Base-by-base conservation (phyloP, 2,797 vertebrate species). In the Centropyge bicolor region DNA sequence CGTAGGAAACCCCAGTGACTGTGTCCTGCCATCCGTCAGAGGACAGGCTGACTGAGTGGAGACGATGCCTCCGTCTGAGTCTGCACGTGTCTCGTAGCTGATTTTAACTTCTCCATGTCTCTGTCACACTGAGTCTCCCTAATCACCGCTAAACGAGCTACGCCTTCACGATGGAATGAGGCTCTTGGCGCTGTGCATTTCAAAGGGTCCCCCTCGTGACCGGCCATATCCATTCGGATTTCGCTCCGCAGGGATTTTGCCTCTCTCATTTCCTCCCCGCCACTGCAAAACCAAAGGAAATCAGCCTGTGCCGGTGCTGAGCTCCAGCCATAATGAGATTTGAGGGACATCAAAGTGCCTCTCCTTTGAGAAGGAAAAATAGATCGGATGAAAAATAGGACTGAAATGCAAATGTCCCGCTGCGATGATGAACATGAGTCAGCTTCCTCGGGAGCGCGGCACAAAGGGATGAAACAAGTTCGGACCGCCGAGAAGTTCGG, bases 291-390 rank as follows among this genome's bases (percentile, higher is more conserved):
- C 83, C 85, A 87, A 81, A 82, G 86, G 83, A 92, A 93, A 93
- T 91, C 89, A 76, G 87, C 54, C 78, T 88, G 79, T 77, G 88
- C 85, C 62, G 77, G 78, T 68, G 65, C 86, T 74, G 85, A 90
- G 88, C 88, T 80, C 40, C 49, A 38, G 59, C 71, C 54, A 74
- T 95, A 95, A 95, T 95, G 93, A 95, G 94, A 96, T 95, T 94
- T 94, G 89, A 93, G 90, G 89, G 88, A 94, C 93, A 93, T 95
- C 93, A 95, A 94, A 94, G 94, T 88, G 87, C 78, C 76, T 70
- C 82, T 91, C 79, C 87, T 94, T 93, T 92, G 89, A 93, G 87
- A 86, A 70, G 79, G 76, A 62, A 86, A 91, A 92, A 92, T 83
- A 87, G 91, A 94, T 90, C 27, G 40, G 82, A 88, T 81, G 86